These are phyloP conservation scores for Silurus aristotelis DNA, from an alignment of 2,797 vertebrate genomes.

Conservation along the genomic window DNA sequence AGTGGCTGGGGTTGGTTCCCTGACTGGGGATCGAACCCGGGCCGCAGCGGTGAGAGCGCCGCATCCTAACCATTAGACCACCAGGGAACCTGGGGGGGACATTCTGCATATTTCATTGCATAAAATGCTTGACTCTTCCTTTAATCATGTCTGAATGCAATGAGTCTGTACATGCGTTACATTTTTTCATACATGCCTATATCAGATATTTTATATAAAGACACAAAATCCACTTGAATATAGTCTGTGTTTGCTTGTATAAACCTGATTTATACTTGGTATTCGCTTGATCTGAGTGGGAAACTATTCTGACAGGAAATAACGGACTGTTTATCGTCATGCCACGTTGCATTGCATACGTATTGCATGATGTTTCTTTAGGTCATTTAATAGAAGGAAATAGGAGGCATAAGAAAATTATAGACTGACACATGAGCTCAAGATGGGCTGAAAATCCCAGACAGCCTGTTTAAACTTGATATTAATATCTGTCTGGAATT, in stretches of 20 bases:
- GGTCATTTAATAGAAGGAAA: not conserved
- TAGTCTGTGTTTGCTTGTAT: not conserved
- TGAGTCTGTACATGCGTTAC: not conserved
- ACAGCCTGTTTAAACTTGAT: not conserved
- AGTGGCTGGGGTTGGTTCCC: too few relatives aligned
- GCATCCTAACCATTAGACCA: too few relatives aligned
- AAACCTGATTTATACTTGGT: not conserved
- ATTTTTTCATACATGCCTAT: not conserved
- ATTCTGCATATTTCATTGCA: not conserved
- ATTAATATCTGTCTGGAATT: not conserved
- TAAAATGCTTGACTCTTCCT: not conserved
- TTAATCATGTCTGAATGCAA: not conserved
- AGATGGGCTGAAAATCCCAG: not conserved
- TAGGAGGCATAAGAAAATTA: not conserved
- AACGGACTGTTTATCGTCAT: constrained; percentile 6
- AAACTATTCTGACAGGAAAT: constrained; percentile 5
- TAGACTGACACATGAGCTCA: not conserved
- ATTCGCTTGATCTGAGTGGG: not conserved
- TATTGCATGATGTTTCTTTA: not conserved
- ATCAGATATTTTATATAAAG: not conserved
- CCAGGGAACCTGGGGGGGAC: too few relatives aligned
- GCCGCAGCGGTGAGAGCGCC: too few relatives aligned
- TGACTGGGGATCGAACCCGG: too few relatives aligned
- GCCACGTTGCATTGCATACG: not conserved
- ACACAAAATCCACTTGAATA: not conserved